phyloP scores from a whole-genome alignment of 30 jellyfish, hydroid and myxozoan species.

The Turritopsis dohrnii region DNA sequence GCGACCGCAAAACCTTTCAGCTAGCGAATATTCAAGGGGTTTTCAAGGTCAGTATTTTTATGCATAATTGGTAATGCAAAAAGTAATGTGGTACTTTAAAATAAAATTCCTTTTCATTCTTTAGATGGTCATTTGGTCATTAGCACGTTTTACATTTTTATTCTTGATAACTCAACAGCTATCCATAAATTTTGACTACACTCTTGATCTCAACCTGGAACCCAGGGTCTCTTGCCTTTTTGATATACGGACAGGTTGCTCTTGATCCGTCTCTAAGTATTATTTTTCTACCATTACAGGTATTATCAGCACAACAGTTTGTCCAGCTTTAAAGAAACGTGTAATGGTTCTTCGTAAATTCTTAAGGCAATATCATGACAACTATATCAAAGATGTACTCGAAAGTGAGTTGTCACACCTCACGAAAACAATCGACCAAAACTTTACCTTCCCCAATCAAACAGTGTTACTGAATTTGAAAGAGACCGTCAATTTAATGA shows the following conservation, averaged over 20 bases:
- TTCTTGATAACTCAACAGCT: no score
- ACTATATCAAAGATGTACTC: neutral
- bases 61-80: neutral
- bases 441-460: neutral
- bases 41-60: neutral
- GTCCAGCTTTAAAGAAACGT: conserved; percentile 4
- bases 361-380: neutral
- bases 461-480: neutral
- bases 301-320: neutral
- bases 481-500: neutral
- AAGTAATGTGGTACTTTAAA: no score
- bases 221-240: neutral
- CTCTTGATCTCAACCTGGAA: no score
- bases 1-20: conserved; percentile 3
- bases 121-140: neutral
- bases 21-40: neutral
- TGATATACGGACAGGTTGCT: neutral
- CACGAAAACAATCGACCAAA: neutral
- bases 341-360: neutral
- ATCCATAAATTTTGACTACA: no score
- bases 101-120: neutral
- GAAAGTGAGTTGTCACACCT: neutral
- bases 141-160: no score
- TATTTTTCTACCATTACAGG: neutral
- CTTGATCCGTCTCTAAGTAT: neutral